A percentile compares a stretch with the other conserved stretches of the same genome.
phyloP scores from a whole-genome alignment of 2,888 invertebrate genomes.

The Athalia cordata region DNA sequence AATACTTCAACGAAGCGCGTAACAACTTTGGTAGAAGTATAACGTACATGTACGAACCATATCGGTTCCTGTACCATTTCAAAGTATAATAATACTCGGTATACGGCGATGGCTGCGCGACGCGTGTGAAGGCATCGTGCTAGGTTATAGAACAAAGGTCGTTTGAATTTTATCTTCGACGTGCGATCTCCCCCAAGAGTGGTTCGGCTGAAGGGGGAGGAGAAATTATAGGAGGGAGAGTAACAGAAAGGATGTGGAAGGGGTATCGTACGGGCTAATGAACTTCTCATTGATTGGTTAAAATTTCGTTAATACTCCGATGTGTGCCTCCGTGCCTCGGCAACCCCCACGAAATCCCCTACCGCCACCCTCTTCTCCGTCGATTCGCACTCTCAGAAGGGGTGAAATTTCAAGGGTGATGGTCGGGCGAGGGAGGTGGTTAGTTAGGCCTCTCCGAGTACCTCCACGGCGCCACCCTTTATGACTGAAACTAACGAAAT shows the following conservation, averaged over 20 bases:
- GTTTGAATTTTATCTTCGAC: constrained; percentile 63
- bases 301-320: constrained; percentile 71
- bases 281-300: constrained; percentile 72
- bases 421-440: constrained; percentile 48
- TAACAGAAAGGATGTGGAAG: constrained; percentile 42
- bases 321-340: constrained; percentile 66
- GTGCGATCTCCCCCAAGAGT: constrained; percentile 65
- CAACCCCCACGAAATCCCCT: constrained; percentile 42
- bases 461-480: constrained; percentile 61
- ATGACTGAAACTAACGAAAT: constrained; percentile 71
- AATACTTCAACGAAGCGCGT: constrained; percentile 12
- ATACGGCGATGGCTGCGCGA: background rate
- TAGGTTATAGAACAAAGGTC: constrained; percentile 43
- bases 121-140: constrained; percentile 30
- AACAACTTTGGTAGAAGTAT: constrained; percentile 10
- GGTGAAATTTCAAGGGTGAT: constrained; percentile 65
- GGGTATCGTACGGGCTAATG: constrained; percentile 66
- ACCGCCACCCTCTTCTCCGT: constrained; percentile 19
- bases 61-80: background rate
- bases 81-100: background rate
- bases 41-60: background rate
- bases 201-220: constrained; percentile 47
- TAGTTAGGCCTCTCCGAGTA: constrained; percentile 66
- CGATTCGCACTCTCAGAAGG: constrained; percentile 64
- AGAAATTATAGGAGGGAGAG: constrained; percentile 46